Evolutionary conservation across 2,113 vertebrate species (phyloP), one percentile per base, ranked within the genome.

Genomic region (Urocitellus parryii): DNA sequence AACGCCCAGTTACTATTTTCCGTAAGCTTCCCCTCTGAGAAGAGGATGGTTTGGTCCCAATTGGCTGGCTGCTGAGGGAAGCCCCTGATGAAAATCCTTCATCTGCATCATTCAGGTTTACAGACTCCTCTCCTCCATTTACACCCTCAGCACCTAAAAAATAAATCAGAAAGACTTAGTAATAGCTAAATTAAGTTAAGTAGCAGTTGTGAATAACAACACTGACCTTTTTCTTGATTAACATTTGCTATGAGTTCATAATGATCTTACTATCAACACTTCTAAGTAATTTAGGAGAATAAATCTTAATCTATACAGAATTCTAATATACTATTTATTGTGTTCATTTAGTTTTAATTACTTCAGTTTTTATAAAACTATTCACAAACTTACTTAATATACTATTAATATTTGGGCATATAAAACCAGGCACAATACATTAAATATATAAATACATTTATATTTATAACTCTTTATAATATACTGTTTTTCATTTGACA

Each of bases 1-100:
- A 98, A 81, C 99, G 99, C n/a, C 99, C 99, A 13, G 98, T 97
- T 97, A 99, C 99, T 97, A 98, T 99, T 98, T 99, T 99, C 97
- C 99, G 99, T 98, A 99, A 98, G 97, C 99, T 99, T 98, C 99
- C 98, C 98, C 98, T 99, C 96, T 99, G 99, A 97, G 98, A 96
- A 97, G 98, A 98, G 37, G 97, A 53, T 2, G 97, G 97, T 98
- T 99, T 99, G 98, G 99, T 98, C 94, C 99, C 99, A 61, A 98
- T 95, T 96, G 99, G 99, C 98, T 99, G 99, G 98, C 99, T 99
- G 99, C 99, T 99, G 98, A 99, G 99, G 20, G 99, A 99, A 20
- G 99, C 99, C 93, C 99, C 99, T 0, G 99, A 99, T 90, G 99
- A 99, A 98, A 99, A 99, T 51, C 99, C 99, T 98, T 99, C 99